phyloP scores from a whole-genome alignment of 2,888 invertebrate species.

The Drosophila prostipennis region DNA sequence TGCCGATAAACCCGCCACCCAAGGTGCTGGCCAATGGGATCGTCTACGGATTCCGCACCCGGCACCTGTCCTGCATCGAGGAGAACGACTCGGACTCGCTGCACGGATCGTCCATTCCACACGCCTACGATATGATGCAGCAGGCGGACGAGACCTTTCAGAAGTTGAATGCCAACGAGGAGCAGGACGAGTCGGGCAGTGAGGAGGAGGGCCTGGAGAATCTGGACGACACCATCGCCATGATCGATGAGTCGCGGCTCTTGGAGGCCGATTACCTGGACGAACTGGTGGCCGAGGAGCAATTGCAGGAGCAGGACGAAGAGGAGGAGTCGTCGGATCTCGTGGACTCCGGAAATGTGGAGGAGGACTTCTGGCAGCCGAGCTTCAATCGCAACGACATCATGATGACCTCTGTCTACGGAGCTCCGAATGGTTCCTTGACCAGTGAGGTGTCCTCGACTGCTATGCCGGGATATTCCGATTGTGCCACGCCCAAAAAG shows the following conservation, averaged over 20 bases:
- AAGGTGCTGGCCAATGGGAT: constrained; percentile 58
- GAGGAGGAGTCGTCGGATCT: constrained; percentile 39
- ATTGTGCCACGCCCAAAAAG: constrained; percentile 57
- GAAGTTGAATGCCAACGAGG: constrained; percentile 64
- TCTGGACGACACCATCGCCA: constrained; percentile 76
- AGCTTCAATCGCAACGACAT: constrained; percentile 78
- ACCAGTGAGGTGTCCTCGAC: constrained; percentile 63
- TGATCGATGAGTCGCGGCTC: constrained; percentile 82
- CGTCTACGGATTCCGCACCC: constrained; percentile 82
- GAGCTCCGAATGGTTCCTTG: constrained; percentile 81
- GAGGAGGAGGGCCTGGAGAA: constrained; percentile 35
- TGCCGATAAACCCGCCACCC: constrained; percentile 56
- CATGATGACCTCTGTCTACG: constrained; percentile 84
- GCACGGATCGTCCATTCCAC: constrained; percentile 82
- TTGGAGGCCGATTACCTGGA: constrained; percentile 81
- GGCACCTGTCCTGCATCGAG: constrained; percentile 84
- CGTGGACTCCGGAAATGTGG: constrained; percentile 64
- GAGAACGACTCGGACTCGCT: constrained; percentile 84
- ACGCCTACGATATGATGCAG: constrained; percentile 81
- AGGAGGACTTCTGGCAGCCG: constrained; percentile 73
- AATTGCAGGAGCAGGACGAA: constrained; percentile 22
- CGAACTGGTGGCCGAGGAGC: constrained; percentile 72
- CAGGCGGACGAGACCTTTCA: constrained; percentile 82
- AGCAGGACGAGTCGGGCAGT: constrained; percentile 25
- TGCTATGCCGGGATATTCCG: constrained; percentile 37